phyloP scores from a whole-genome alignment of 2,797 vertebrate species.

The Rhincodon typus region DNA sequence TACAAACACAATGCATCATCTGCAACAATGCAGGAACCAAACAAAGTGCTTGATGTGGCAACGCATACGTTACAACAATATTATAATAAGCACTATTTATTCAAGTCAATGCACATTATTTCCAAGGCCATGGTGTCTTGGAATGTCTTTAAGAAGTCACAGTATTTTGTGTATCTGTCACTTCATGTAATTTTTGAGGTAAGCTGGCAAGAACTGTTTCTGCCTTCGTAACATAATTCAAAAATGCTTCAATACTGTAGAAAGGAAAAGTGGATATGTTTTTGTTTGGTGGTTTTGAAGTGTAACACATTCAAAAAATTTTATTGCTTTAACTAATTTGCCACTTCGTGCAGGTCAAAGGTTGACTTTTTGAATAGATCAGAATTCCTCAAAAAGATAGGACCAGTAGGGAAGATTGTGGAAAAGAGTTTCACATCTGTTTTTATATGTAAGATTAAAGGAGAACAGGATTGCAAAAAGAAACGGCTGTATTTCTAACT shows the following conservation, averaged over 20 bases:
- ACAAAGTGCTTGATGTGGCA: neutral
- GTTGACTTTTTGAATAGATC: neutral
- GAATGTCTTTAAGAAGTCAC: neutral
- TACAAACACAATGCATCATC: neutral
- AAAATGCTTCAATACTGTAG: neutral
- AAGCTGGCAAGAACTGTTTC: neutral
- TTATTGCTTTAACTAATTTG: neutral
- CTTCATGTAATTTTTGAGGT: neutral
- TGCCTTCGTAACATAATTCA: neutral
- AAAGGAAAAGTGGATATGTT: neutral
- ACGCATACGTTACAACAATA: neutral
- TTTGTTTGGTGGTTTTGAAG: constrained; percentile 3
- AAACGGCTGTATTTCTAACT: neutral
- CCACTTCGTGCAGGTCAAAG: neutral
- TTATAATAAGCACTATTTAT: neutral
- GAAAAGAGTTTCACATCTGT: neutral
- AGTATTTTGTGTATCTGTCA: neutral
- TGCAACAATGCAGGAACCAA: neutral
- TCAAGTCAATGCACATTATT: neutral
- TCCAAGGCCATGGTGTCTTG: neutral
- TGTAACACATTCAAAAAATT: neutral
- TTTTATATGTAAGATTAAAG: neutral
- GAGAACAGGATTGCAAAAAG: neutral
- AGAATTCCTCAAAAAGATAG: neutral
- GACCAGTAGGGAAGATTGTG: neutral